Percentiles rank a stretch among this genome's conserved stretches.
These are phyloP conservation scores for Oncorhynchus tshawytscha DNA, from an alignment of 2,113 vertebrate genomes.

Conservation along the genomic window DNA sequence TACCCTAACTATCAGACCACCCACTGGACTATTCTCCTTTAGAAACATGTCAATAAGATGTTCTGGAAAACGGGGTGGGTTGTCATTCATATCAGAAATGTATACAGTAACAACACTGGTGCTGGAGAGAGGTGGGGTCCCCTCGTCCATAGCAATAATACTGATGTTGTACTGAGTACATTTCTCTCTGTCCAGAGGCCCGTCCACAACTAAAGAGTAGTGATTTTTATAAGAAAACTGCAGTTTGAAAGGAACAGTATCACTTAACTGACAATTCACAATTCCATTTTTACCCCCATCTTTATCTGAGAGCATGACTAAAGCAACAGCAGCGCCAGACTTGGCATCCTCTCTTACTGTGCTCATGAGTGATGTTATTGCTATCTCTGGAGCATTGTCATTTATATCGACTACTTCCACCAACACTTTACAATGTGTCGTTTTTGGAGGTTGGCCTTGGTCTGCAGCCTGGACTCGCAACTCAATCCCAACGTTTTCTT, in stretches of 20 bases:
- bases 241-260: constrained; percentile 27
- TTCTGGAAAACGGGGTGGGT: constrained; percentile 13
- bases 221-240: constrained; percentile 43
- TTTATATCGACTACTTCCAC: constrained; percentile 67
- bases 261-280: constrained; percentile 38
- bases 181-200: constrained; percentile 48
- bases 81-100: constrained; percentile 63
- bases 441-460: constrained; percentile 34
- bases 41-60: constrained; percentile 30
- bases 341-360: constrained; percentile 65
- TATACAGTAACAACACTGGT: constrained; percentile 41
- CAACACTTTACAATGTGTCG: constrained; percentile 60
- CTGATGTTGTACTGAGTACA: constrained; percentile 23
- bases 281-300: constrained; percentile 67
- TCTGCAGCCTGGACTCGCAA: constrained; percentile 29
- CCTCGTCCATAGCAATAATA: constrained; percentile 48
- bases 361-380: constrained; percentile 65
- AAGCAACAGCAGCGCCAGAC: constrained; percentile 63
- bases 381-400: constrained; percentile 70
- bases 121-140: constrained; percentile 39
- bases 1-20: constrained; percentile 6
- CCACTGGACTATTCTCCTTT: constrained; percentile 25
- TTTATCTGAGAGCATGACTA: constrained; percentile 68
- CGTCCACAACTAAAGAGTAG: constrained; percentile 53
- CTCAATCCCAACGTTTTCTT: constrained; percentile 51